Base-by-base conservation (phyloP, 2,888 invertebrate genomes). In the Sepioteuthis lessoniana region DNA sequence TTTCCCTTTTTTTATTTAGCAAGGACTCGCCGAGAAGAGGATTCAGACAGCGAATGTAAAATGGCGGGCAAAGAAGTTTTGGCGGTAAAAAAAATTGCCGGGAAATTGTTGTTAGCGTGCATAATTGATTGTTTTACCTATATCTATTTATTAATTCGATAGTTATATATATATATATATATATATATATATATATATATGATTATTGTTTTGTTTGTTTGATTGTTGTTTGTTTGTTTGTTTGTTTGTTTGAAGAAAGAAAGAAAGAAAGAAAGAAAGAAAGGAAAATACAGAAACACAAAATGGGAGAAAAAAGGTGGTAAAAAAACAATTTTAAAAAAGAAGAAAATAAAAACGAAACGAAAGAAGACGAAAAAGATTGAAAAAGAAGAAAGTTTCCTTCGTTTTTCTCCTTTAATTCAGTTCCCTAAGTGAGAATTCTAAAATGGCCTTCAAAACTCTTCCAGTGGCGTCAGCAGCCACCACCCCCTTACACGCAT, bases 381-480 rank as follows among this genome's bases (percentile, higher is more conserved):
- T 31, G n/a, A 76, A n/a, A 16, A 4, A n/a, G 19, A 76, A n/a
- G 19, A n/a, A 16, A 76, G 1, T 16, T 76, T 76, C 16, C 5
- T 55, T 55, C 21, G 21, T 25, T 21, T 55, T 55, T 55, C 55
- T 55, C 25, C 55, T 55, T 55, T 76, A 0, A 76, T 76, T 76
- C 76, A n/a, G n/a, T 76, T 76, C n/a, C 76, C n/a, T n/a, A 0
- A 16, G 10, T 76, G 0, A 10, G n/a, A 76, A n/a, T 76, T 76
- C 76, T n/a, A n/a, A 76, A 35, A 76, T n/a, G n/a, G 76, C n/a
- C 76, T 76, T 76, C n/a, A n/a, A 76, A 76, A n/a, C 76, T 76
- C 76, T 76, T 76, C 76, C n/a, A n/a, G 35, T n/a, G n/a, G n/a
- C n/a, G 76, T 16, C n/a, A 76, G 16, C n/a, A 42, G 42, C 42